Evolutionary conservation across 2,888 invertebrate genomes (phyloP), one percentile per base, ranked within the genome.

Genomic region (Epistrophe eligans): DNA sequence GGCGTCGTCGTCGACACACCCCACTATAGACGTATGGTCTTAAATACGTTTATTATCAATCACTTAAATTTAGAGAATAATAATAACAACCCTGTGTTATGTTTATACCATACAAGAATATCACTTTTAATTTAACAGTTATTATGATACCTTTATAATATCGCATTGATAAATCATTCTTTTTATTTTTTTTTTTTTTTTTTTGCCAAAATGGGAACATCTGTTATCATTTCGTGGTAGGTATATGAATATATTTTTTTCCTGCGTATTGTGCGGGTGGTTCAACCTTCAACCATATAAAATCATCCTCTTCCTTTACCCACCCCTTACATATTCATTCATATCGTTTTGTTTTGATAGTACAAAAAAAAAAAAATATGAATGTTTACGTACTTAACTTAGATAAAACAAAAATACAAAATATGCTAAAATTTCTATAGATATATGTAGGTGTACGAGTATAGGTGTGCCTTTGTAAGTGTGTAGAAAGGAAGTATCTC

Each of bases 81-180:
- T n/a, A 24, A 24, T 24, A 8, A n/a, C 35, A 24, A 8, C 24
- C 38, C 35, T 45, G 15, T 9, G 35, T 15, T 45, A 17, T 32
- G 35, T 55, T 32, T 15, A 7, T 17, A 45, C 8, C 3, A 10
- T 38, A 38, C 50, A 40, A 32, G n/a, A 19, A 58, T 84, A 79
- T 74, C 77, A 57, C 77, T 67, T 80, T 45, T 70, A 79, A 83
- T 87, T 87, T 79, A 87, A 87, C 87, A 87, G 87, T 87, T 79
- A 67, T 13, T 24, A 77, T 48, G 79, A 83, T 77, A 8, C 35
- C 32, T 32, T 0, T 32, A 72, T 62, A 83, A 83, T 79, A 79
- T 76, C 17, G 9, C 79, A 87, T 76, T 83, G 79, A 87, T 87
- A 87, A 87, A 87, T 87, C 83, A 87, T 83, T 57, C 43, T 76